These are phyloP conservation scores for Caenorhabditis sp. DNA, from an alignment of 2,888 invertebrate species.

Conservation along the genomic window DNA sequence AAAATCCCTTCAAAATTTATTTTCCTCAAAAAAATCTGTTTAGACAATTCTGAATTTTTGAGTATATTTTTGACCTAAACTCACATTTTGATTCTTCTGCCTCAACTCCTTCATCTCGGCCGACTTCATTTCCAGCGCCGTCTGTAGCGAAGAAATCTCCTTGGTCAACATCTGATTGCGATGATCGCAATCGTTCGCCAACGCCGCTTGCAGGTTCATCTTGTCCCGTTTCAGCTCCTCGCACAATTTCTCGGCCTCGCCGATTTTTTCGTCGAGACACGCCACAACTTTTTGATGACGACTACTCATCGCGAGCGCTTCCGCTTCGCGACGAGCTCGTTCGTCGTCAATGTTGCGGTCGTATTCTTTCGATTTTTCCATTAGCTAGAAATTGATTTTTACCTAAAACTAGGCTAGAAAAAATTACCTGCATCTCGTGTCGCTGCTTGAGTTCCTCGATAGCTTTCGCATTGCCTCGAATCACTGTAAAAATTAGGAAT, in stretches of 20 bases:
- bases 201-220: constrained; percentile 46
- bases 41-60: not conserved
- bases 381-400: constrained; percentile 24
- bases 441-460: constrained; percentile 37
- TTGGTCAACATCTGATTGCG: constrained; percentile 57
- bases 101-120: constrained; percentile 61
- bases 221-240: constrained; percentile 48
- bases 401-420: not conserved
- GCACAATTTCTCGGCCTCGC: constrained; percentile 44
- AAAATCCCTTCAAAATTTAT: too few relatives aligned
- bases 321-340: constrained; percentile 39
- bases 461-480: constrained; percentile 40
- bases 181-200: constrained; percentile 55
- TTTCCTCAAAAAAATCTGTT: not conserved
- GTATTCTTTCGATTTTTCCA: constrained; percentile 41
- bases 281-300: constrained; percentile 48
- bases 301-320: constrained; percentile 41
- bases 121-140: constrained; percentile 58
- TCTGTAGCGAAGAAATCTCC: constrained; percentile 59
- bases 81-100: constrained; percentile 51
- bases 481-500: constrained; percentile 54
- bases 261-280: constrained; percentile 48
- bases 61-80: not conserved
- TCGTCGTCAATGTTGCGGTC: constrained; percentile 46
- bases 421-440: constrained; percentile 49